Conservation (phyloP, 2,888 invertebrate species). For the Xestia sexstrigata region DNA sequence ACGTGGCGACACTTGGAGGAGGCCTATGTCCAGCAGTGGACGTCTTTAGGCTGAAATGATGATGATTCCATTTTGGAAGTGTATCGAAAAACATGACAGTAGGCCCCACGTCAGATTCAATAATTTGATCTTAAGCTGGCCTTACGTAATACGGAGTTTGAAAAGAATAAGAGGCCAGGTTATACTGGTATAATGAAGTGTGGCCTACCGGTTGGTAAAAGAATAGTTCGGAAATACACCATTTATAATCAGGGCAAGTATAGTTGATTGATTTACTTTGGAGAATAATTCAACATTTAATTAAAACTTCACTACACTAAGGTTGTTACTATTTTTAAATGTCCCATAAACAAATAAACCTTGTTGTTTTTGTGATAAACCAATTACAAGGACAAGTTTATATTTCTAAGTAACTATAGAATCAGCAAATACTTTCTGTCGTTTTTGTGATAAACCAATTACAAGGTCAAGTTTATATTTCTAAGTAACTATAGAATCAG, state of each 20-base stretch:
- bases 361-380: neutral
- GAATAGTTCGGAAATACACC: neutral
- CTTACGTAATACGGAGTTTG: neutral
- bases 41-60: too few relatives aligned
- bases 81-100: neutral
- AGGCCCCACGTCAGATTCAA: neutral
- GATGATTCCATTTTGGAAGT: conserved; percentile 2
- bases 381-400: neutral
- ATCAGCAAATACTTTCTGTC: neutral
- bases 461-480: neutral
- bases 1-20: too few relatives aligned
- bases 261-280: neutral
- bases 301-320: neutral
- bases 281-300: neutral
- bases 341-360: neutral
- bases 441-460: too few relatives aligned
- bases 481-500: neutral
- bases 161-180: neutral
- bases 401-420: neutral
- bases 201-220: neutral
- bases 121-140: neutral
- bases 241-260: neutral
- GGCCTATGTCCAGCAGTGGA: too few relatives aligned
- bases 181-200: neutral
- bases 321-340: neutral